Evolutionary conservation across 92 coral and sea anemone genomes (phyloP).

Genomic region (Zoanthus sociatus): DNA sequence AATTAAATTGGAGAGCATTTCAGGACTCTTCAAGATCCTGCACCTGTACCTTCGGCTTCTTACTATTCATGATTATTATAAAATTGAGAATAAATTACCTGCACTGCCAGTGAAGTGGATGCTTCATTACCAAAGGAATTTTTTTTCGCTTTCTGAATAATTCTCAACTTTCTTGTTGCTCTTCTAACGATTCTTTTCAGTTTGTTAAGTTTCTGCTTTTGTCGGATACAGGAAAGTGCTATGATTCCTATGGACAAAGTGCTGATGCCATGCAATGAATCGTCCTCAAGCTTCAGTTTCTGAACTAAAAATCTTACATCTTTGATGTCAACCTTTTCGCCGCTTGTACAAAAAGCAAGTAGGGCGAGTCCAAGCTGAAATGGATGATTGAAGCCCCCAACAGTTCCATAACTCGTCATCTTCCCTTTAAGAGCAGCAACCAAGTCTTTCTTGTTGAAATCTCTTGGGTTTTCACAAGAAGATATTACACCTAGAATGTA

Average conservation of each 20-base stretch:
- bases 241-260: conserved; percentile 70
- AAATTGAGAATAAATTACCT: conserved; percentile 32
- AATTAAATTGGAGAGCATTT: too few relatives aligned
- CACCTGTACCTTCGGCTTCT: too few relatives aligned
- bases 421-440: conserved; percentile 51
- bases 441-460: conserved; percentile 63
- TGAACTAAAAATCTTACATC: conserved; percentile 18
- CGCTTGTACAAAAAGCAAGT: conserved; percentile 79
- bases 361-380: conserved; percentile 78
- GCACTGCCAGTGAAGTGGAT: conserved; percentile 66
- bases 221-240: conserved; percentile 73
- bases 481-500: conserved; percentile 74
- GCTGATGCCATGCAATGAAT: conserved; percentile 48
- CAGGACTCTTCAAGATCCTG: too few relatives aligned
- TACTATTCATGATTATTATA: background rate
- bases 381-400: conserved; percentile 62
- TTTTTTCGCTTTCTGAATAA: conserved; percentile 44
- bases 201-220: background rate
- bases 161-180: conserved; percentile 41
- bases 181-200: background rate
- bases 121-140: conserved; percentile 74
- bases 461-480: conserved; percentile 69
- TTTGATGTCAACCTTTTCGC: conserved; percentile 6
- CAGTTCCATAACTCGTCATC: conserved; percentile 55
- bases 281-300: conserved; percentile 2